Evolutionary conservation across 2,113 vertebrate genomes (phyloP), one percentile per base, ranked within the genome.

Genomic region (Catagonus wagneri): DNA sequence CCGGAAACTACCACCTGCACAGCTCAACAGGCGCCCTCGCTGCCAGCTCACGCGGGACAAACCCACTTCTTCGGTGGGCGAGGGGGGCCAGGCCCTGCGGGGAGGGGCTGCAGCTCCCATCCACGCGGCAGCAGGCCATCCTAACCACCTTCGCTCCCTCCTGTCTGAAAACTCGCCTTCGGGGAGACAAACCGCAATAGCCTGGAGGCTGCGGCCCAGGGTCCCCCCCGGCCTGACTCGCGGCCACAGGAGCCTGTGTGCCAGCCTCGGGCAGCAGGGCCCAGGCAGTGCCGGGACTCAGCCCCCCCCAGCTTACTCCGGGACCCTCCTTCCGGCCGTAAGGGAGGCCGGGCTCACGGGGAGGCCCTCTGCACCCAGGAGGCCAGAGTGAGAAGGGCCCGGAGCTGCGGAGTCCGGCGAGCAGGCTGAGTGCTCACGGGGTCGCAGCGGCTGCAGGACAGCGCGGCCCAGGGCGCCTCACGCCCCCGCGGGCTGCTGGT

Each of bases 141-240:
- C 98, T 97, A 98, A 98, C 97, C 96, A 97, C 93, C 95, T 96
- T 71, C 69, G 90, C 63, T 1, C 85, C 94, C 96, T 97, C 92
- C 95, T 93, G 95, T 92, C 96, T 95, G 85, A 7, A 52, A 97
- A 98, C 90, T 92, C 93, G 95, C 87, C 87, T 79, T 25, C 72
- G 75, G 61, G 36, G 65, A 97, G 81, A 78, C 88, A 65, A 91
- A 94, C 60, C 25, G 58, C 86, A 81, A 75, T 84, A 85, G 66
- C 89, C 83, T 96, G 87, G 93, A 94, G 88, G 44, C 83, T 87
- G 20, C 90, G 11, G 32, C 39, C 61, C 95, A 22, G 81, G 92
- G 61, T 44, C 44, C 83, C 79, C 78, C 89, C 71, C 54, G 91
- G 83, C 80, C 93, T 36, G 83, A 94, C n/a, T 83, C 4, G 83